phyloP scores from a whole-genome alignment of 2,888 invertebrate species.

The Morpho deidamia region DNA sequence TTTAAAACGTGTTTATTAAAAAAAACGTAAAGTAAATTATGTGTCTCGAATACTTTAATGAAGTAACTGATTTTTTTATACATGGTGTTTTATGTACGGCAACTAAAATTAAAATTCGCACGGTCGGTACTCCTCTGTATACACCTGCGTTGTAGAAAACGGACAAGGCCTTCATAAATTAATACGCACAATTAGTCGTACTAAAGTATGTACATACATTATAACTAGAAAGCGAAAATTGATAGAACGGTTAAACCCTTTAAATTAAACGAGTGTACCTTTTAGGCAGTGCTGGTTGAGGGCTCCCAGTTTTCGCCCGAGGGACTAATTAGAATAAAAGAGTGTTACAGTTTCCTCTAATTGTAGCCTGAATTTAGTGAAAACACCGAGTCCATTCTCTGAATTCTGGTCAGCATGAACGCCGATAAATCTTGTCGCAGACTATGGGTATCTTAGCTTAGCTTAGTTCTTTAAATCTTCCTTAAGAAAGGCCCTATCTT shows the following conservation, averaged over 20 bases:
- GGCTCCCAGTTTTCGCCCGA: conserved; percentile 47
- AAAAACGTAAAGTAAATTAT: too few species aligned
- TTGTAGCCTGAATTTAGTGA: conserved; percentile 46
- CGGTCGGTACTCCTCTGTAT: too few species aligned
- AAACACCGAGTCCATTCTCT: conserved; percentile 17
- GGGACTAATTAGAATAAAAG: conserved; percentile 69
- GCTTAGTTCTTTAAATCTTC: too few species aligned
- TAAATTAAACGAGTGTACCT: conserved; percentile 48
- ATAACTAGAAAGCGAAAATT: conserved; percentile 19
- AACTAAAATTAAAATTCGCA: too few species aligned
- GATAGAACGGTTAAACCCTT: conserved; percentile 33
- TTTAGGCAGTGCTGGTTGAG: conserved; percentile 31
- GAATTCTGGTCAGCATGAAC: conserved; percentile 34
- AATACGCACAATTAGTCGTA: conserved; percentile 5
- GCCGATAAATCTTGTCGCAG: conserved; percentile 32
- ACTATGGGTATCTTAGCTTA: background rate
- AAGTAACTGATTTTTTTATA: too few species aligned
- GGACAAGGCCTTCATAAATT: conserved; percentile 5
- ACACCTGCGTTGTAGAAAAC: background rate
- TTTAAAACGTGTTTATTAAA: too few species aligned
- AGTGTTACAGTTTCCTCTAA: conserved; percentile 61
- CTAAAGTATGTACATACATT: conserved; percentile 20
- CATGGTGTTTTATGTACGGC: too few species aligned
- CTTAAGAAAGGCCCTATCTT: too few species aligned
- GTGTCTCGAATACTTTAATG: too few species aligned